phyloP scores from a whole-genome alignment of 2,797 vertebrate species.

The Pteropus rufus region DNA sequence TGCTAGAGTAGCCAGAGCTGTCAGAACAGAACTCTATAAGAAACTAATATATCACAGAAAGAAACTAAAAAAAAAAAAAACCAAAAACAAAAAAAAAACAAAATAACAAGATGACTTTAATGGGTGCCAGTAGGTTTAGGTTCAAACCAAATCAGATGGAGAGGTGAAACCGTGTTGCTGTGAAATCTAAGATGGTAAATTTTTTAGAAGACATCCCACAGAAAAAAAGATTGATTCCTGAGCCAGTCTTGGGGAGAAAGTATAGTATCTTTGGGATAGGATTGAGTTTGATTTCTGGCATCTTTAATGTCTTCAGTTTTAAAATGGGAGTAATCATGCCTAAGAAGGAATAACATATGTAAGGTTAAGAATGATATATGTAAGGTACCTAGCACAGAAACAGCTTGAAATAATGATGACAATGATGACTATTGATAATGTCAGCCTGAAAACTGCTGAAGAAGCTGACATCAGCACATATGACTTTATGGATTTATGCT shows the following conservation, averaged over 20 bases:
- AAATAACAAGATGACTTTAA: not conserved
- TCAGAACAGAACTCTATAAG: not conserved
- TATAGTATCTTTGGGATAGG: not conserved
- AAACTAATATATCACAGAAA: not conserved
- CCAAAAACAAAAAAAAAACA: too few species aligned
- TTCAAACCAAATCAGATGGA: not conserved
- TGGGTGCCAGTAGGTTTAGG: not conserved
- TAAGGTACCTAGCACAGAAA: not conserved
- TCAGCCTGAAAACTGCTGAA: not conserved
- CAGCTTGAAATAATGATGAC: not conserved
- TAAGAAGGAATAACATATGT: not conserved
- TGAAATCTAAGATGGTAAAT: not conserved
- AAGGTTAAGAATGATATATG: not conserved
- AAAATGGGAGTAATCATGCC: not conserved
- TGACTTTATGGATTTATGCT: not conserved
- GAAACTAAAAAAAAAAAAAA: not conserved
- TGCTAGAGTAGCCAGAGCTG: not conserved
- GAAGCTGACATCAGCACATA: not conserved
- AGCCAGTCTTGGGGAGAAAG: not conserved
- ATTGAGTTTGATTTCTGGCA: not conserved
- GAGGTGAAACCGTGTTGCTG: not conserved
- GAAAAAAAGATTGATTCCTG: not conserved
- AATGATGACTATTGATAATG: not conserved
- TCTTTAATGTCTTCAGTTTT: not conserved
- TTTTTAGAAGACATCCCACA: not conserved